Conservation (phyloP, 2,113 vertebrate genomes). For the Dasyurus viverrinus region DNA sequence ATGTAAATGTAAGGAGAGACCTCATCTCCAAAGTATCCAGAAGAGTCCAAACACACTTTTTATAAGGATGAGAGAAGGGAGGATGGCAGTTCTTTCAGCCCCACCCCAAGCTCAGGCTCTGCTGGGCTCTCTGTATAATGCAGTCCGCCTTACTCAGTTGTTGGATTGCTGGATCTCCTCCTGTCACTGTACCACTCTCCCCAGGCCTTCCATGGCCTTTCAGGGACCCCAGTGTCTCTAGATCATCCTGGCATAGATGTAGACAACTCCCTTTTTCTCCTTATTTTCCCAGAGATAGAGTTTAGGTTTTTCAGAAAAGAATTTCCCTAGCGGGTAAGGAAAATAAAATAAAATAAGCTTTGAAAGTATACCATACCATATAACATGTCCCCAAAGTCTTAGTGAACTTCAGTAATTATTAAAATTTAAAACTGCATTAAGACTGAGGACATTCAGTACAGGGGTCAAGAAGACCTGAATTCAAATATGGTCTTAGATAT, state of each 20-base stretch:
- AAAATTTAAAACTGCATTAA: neutral
- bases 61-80: neutral
- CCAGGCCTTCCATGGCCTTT: neutral
- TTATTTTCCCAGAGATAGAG: neutral
- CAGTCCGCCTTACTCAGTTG: neutral
- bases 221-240: neutral
- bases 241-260: neutral
- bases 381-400: neutral
- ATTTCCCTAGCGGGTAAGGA: neutral
- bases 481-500: neutral
- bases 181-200: neutral
- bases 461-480: neutral
- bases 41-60: neutral
- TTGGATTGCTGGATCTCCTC: too few species aligned
- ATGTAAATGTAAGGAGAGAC: neutral
- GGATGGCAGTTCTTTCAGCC: neutral
- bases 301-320: neutral
- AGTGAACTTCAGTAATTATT: neutral
- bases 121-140: neutral
- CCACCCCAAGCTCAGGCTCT: neutral
- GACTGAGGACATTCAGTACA: neutral
- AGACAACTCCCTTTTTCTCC: neutral
- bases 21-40: neutral
- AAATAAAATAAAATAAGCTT: neutral
- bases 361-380: neutral